A percentile compares a stretch with the other conserved stretches of the same genome.
phyloP scores from a whole-genome alignment of 1,140 invertebrate genomes.

The Sitophilus oryzae region DNA sequence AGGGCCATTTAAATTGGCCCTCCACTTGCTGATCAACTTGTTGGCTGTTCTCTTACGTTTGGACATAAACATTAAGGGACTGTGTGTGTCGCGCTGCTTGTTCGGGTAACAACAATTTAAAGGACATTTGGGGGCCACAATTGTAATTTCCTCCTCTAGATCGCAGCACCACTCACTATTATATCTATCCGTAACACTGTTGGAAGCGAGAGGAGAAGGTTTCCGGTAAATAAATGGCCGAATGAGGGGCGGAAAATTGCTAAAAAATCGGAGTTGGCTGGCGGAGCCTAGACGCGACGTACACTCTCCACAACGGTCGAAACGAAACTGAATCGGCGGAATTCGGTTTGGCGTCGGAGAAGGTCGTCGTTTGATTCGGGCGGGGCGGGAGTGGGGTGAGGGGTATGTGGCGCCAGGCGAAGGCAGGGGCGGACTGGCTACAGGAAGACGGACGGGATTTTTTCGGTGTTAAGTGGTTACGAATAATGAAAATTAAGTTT shows the following conservation, averaged over 20 bases:
- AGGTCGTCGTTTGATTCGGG: conserved; percentile 23
- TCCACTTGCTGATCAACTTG: conserved; percentile 55
- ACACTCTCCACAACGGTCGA: conserved; percentile 2
- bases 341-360: conserved; percentile 16
- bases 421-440: conserved; percentile 37
- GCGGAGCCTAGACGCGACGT: not conserved
- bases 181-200: conserved; percentile 3
- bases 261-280: not conserved
- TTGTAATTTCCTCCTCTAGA: conserved; percentile 25
- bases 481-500: not conserved
- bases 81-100: conserved; percentile 44
- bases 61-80: conserved; percentile 66
- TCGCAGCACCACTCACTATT: conserved; percentile 8
- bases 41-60: conserved; percentile 59
- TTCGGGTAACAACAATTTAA: conserved; percentile 25
- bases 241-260: not conserved
- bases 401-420: conserved; percentile 38
- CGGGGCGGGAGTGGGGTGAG: conserved; percentile 33
- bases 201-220: too few relatives aligned
- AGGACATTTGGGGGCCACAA: conserved; percentile 52
- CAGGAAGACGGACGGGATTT: too few relatives aligned
- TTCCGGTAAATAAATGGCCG: too few relatives aligned
- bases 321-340: conserved; percentile 10
- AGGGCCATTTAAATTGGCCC: conserved; percentile 44
- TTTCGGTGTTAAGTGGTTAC: not conserved